Evolutionary conservation across 2,888 invertebrate species (phyloP), one percentile per base, ranked within the genome.

Genomic region (Leucophenga montana): DNA sequence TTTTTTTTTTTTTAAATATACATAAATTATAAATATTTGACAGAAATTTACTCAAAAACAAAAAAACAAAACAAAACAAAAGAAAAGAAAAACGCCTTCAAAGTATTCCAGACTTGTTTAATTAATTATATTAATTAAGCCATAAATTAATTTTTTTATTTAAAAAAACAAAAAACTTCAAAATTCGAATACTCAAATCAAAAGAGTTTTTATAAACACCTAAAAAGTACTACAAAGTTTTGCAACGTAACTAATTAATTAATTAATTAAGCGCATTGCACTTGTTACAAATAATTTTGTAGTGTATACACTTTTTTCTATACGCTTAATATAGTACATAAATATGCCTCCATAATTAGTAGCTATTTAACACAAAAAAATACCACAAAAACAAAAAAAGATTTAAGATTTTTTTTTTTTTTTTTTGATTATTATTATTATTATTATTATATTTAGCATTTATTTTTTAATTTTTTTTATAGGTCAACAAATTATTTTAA

Each of bases 321-420:
- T 79, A 78, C 77, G 70, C 74, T 79, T 78, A 77, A 79, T 75
- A 80, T 79, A n/a, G n/a, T n/a, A n/a, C n/a, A n/a, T n/a, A n/a
- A n/a, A n/a, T 80, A 77, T 79, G 73, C 74, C 78, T 76, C 79
- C n/a, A n/a, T n/a, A n/a, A n/a, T n/a, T n/a, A n/a, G n/a, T n/a
- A n/a, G n/a, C n/a, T n/a, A n/a, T n/a, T n/a, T n/a, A n/a, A n/a
- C n/a, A n/a, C n/a, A n/a, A n/a, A n/a, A n/a, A n/a, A n/a, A n/a
- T n/a, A n/a, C n/a, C n/a, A n/a, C n/a, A n/a, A n/a, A n/a, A n/a
- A n/a, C n/a, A 79, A 80, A 71, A 72, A 27, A 27, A 27, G 4
- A 75, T 57, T 18, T 57, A 59, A 70, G 57, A 66, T 56, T 53
- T 46, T 46, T 56, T 46, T 48, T 68, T 73, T 31, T 54, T 62